phyloP scores from a whole-genome alignment of 2,113 vertebrate species.

The Hipposideros armiger region DNA sequence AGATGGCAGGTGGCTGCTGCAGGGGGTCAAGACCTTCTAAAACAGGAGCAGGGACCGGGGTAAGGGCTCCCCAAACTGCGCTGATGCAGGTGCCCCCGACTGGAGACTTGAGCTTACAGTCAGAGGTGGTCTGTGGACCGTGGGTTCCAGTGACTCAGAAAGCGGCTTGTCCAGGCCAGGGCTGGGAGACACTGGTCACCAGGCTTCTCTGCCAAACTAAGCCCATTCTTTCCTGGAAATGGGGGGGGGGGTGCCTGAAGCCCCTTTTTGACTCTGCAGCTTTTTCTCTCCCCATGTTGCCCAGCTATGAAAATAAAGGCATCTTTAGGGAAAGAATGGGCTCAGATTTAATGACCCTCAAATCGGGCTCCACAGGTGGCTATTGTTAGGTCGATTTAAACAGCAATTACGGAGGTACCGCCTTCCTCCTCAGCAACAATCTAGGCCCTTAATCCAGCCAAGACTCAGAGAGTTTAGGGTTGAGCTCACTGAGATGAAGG shows the following conservation, averaged over 20 bases:
- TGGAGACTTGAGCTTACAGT: neutral
- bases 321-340: conserved; percentile 78
- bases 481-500: conserved; percentile 87
- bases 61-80: neutral
- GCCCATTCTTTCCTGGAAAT: neutral
- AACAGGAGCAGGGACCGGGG: neutral
- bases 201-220: neutral
- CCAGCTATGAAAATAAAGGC: conserved; percentile 86
- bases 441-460: conserved; percentile 88
- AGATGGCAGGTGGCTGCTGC: neutral
- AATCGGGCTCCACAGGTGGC: conserved; percentile 89
- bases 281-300: conserved; percentile 63
- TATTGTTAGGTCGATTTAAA: conserved; percentile 90
- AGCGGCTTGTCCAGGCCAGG: neutral
- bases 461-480: conserved; percentile 87
- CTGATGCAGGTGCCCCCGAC: neutral
- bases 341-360: conserved; percentile 89
- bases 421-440: conserved; percentile 87
- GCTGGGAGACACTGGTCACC: neutral
- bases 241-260: neutral
- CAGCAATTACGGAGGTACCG: conserved; percentile 89
- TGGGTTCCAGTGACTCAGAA: neutral
- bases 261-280: neutral
- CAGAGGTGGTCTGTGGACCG: neutral
- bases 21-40: too few species aligned